Evolutionary conservation across 2,888 invertebrate species (phyloP).

Genomic region (Andrena dorsata): DNA sequence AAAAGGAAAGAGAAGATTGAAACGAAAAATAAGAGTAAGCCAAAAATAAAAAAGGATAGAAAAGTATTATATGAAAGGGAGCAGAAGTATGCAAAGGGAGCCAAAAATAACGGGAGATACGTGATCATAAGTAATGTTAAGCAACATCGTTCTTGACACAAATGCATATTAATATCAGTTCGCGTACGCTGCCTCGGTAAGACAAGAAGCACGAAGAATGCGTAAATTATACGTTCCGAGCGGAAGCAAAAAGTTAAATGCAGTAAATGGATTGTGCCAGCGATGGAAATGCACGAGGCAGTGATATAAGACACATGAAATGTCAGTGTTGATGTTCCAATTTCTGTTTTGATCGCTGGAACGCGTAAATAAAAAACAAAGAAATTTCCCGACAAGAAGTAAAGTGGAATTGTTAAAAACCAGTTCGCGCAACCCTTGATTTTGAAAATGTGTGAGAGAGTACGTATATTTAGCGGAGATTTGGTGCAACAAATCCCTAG

Average conservation of each 20-base stretch:
- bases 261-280: slow-evolving; percentile 33
- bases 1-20: too few relatives aligned
- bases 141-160: slow-evolving; percentile 79
- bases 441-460: too few relatives aligned
- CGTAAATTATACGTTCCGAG: slow-evolving; percentile 41
- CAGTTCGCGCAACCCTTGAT: too few relatives aligned
- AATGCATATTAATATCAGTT: slow-evolving; percentile 74
- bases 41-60: too few relatives aligned
- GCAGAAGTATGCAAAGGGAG: too few relatives aligned
- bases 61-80: too few relatives aligned
- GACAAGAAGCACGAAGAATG: slow-evolving; percentile 51
- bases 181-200: slow-evolving; percentile 39
- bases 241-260: slow-evolving; percentile 46
- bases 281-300: slow-evolving; percentile 13
- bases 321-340: neutral
- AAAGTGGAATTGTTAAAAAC: too few relatives aligned
- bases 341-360: slow-evolving; percentile 1
- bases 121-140: slow-evolving; percentile 67
- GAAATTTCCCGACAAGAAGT: too few relatives aligned
- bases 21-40: too few relatives aligned
- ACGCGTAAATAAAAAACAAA: too few relatives aligned
- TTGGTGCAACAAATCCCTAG: too few relatives aligned
- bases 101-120: slow-evolving; percentile 1
- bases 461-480: too few relatives aligned
- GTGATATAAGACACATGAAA: slow-evolving; percentile 29